Evolutionary conservation across 2,797 vertebrate genomes (phyloP).

Genomic region (Eulemur mongoz): DNA sequence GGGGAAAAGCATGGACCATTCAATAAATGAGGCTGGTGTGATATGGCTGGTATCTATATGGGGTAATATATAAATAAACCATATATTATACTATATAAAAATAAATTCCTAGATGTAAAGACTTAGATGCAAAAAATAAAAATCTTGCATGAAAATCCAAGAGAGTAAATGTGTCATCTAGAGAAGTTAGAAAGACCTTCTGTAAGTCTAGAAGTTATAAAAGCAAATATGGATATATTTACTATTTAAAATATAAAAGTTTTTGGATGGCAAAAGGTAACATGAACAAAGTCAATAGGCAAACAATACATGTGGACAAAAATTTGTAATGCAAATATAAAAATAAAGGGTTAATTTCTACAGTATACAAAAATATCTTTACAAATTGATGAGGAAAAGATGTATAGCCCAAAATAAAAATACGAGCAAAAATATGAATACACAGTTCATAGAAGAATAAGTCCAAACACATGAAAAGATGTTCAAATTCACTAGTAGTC

Average conservation of each 20-base stretch:
- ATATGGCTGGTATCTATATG: not conserved
- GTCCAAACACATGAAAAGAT: not conserved
- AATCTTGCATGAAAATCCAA: slow-evolving; percentile 44
- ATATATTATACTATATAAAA: not conserved
- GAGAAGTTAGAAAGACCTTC: not conserved
- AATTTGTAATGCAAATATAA: not conserved
- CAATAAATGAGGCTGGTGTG: slow-evolving; percentile 1
- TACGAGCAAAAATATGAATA: not conserved
- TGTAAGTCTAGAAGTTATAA: not conserved
- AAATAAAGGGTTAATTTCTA: slow-evolving; percentile 33
- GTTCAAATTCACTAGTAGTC: slow-evolving; percentile 1
- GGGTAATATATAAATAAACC: slow-evolving; percentile 35
- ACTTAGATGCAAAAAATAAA: slow-evolving; percentile 39
- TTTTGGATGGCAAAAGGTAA: slow-evolving; percentile 30
- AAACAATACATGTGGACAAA: not conserved
- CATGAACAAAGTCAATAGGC: slow-evolving; percentile 29
- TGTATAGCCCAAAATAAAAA: not conserved
- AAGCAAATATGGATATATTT: slow-evolving; percentile 22
- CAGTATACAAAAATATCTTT: slow-evolving; percentile 27
- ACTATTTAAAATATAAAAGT: slow-evolving; percentile 18
- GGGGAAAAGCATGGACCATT: not conserved
- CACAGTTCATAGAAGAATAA: not conserved
- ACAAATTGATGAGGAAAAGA: slow-evolving; percentile 15
- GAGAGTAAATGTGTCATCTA: not conserved
- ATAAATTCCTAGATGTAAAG: not conserved